Percentiles rank a stretch among this genome's conserved stretches.
These are phyloP conservation scores for Ceyx melanurus DNA, from an alignment of 2,113 vertebrate species.

Conservation along the genomic window DNA sequence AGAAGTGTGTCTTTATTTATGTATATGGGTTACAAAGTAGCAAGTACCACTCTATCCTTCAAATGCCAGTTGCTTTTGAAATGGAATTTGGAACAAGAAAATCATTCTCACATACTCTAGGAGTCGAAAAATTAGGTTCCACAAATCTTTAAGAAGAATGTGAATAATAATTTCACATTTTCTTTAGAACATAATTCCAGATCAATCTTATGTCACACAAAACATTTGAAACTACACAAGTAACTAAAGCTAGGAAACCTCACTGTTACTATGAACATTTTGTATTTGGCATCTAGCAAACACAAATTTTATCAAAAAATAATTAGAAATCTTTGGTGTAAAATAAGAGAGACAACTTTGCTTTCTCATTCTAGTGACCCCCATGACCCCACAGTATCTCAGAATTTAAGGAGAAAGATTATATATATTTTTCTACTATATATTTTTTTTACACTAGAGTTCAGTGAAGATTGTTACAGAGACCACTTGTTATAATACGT, in stretches of 20 bases:
- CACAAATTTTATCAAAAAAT: background rate
- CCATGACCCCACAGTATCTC: background rate
- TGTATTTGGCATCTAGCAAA: background rate
- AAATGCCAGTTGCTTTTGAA: background rate
- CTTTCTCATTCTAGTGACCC: background rate
- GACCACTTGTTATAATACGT: conserved; percentile 52
- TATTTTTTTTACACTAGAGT: background rate
- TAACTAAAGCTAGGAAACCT: background rate
- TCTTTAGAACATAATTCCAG: background rate
- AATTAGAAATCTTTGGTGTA: background rate
- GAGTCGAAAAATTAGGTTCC: background rate
- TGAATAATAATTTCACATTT: background rate
- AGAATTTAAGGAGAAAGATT: background rate
- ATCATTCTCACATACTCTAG: background rate
- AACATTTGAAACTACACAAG: background rate
- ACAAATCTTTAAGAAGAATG: background rate
- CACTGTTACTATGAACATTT: background rate
- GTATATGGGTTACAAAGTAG: background rate
- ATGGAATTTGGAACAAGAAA: background rate
- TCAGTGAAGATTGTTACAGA: background rate
- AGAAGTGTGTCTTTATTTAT: background rate
- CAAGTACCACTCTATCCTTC: background rate
- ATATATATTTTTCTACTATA: background rate
- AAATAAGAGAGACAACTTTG: background rate
- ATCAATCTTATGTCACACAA: background rate